A percentile compares a stretch with the other conserved stretches of the same genome.
phyloP scores from a whole-genome alignment of 1,140 invertebrate genomes.

The Aculops lycopersici region DNA sequence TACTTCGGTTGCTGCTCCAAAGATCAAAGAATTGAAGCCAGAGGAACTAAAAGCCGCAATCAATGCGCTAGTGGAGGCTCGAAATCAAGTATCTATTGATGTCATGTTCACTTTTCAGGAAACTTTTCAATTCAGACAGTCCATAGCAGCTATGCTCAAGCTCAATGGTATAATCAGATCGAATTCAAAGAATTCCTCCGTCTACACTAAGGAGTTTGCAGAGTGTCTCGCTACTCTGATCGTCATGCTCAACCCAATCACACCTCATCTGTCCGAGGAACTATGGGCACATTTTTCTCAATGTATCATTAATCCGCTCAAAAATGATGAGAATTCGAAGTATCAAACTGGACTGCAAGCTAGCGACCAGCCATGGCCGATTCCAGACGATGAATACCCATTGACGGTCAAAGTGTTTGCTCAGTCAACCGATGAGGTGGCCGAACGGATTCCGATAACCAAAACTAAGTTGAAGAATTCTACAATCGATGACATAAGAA shows the following conservation, averaged over 20 bases:
- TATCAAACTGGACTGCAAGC: slow-evolving; percentile 13
- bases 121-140: slow-evolving; percentile 6
- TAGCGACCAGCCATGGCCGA: slow-evolving; percentile 32
- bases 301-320: slow-evolving; percentile 5
- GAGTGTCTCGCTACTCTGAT: slow-evolving; percentile 35
- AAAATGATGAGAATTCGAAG: slow-evolving; percentile 1
- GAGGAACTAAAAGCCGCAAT: neutral
- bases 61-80: neutral
- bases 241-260: slow-evolving; percentile 49
- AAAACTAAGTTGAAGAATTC: too few relatives aligned
- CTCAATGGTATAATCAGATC: slow-evolving; percentile 5
- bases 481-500: too few relatives aligned
- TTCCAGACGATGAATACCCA: slow-evolving; percentile 33
- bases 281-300: slow-evolving; percentile 43
- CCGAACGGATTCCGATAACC: too few relatives aligned
- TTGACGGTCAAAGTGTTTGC: too few relatives aligned
- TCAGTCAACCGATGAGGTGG: too few relatives aligned
- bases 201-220: slow-evolving; percentile 24
- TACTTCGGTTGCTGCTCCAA: neutral
- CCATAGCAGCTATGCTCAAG: slow-evolving; percentile 4
- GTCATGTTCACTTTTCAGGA: slow-evolving; percentile 3
- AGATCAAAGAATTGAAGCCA: slow-evolving; percentile 2
- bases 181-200: neutral
- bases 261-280: slow-evolving; percentile 60
- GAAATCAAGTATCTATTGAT: neutral